phyloP scores from a whole-genome alignment of 2,113 vertebrate species.

The Semicossyphus pulcher region DNA sequence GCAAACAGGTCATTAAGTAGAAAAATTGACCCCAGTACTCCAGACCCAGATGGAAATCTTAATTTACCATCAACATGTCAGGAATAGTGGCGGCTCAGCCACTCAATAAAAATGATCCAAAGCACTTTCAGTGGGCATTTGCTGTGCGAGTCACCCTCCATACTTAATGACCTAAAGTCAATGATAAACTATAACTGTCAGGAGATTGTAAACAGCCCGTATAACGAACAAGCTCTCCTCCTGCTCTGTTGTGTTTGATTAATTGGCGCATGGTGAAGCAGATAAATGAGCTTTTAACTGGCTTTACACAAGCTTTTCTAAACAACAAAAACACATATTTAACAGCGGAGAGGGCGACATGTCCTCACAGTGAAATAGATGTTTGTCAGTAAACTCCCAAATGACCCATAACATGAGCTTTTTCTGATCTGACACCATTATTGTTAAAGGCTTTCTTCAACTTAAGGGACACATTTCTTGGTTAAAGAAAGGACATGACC shows the following conservation, averaged over 20 bases:
- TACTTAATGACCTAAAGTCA: conserved; percentile 20
- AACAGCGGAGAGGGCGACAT: not conserved
- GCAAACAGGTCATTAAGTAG: not conserved
- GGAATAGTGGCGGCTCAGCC: conserved; percentile 2
- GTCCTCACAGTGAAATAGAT: not conserved
- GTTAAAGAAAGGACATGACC: no score
- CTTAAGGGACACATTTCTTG: no score
- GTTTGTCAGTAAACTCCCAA: no score
- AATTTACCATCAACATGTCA: conserved; percentile 1
- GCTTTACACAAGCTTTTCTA: not conserved
- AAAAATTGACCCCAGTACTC: not conserved
- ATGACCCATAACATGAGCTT: no score
- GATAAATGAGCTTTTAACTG: conserved; percentile 16
- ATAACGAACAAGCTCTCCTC: not conserved
- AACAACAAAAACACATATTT: not conserved
- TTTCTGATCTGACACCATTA: no score
- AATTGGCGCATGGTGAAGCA: conserved; percentile 1
- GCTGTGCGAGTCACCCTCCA: conserved; percentile 16
- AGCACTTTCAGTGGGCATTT: conserved; percentile 36
- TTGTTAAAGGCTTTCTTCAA: no score
- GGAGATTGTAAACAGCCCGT: conserved; percentile 28
- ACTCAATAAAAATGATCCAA: conserved; percentile 29
- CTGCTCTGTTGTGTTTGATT: conserved; percentile 21
- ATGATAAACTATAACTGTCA: conserved; percentile 39
- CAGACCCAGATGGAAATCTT: conserved; percentile 6